Evolutionary conservation across 2,888 invertebrate genomes (phyloP).

Genomic region (Drosophila mimetica): DNA sequence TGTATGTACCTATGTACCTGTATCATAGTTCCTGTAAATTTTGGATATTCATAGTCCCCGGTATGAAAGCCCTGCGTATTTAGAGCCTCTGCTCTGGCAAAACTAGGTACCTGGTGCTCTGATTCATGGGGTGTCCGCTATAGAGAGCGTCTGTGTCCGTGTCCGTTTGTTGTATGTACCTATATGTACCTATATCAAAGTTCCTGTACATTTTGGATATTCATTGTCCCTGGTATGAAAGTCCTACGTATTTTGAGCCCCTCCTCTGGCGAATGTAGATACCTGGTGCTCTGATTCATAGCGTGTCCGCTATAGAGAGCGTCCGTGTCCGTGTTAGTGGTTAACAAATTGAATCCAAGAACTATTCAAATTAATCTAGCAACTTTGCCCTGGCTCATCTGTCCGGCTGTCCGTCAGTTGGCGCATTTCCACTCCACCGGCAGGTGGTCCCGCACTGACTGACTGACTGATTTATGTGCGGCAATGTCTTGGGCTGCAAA

Average conservation of each 20-base stretch:
- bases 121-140: too few relatives aligned
- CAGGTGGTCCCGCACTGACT: conserved; percentile 27
- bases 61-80: too few relatives aligned
- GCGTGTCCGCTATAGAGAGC: background rate
- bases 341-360: conserved; percentile 27
- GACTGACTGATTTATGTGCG: conserved; percentile 47
- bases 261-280: background rate
- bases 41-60: too few relatives aligned
- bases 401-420: conserved; percentile 15
- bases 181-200: too few relatives aligned
- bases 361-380: conserved; percentile 35
- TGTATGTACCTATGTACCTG: too few relatives aligned
- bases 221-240: too few relatives aligned
- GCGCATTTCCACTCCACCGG: conserved; percentile 17
- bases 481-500: conserved; percentile 30
- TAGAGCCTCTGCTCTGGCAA: background rate
- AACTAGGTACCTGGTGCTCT: too few relatives aligned
- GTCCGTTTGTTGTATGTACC: too few relatives aligned
- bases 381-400: conserved; percentile 25
- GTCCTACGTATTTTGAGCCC: too few relatives aligned
- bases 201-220: too few relatives aligned
- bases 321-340: background rate
- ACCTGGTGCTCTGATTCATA: background rate
- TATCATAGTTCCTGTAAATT: too few relatives aligned
- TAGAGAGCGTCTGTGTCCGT: background rate